Evolutionary conservation across 2,797 vertebrate genomes (phyloP).

Genomic region (Pteronotus mesoamericanus): DNA sequence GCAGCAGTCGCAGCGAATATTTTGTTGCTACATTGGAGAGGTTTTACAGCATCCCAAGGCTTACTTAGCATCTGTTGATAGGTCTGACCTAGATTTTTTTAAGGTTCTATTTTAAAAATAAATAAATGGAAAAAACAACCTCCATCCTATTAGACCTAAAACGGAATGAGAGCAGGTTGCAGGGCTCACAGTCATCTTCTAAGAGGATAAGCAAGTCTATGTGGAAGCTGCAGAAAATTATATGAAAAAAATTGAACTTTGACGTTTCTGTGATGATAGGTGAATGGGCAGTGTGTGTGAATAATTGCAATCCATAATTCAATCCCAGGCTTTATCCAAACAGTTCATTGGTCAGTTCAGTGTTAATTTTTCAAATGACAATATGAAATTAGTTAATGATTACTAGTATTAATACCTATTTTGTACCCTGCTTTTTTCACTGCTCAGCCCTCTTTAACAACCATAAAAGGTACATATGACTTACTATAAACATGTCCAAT

Average conservation of each 20-base stretch:
- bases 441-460: neutral
- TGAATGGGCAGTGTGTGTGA: neutral
- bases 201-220: neutral
- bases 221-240: neutral
- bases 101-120: neutral
- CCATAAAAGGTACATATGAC: neutral
- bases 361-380: neutral
- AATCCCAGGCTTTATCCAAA: neutral
- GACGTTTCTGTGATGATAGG: neutral
- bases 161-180: slow-evolving; percentile 32
- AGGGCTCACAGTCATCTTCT: neutral
- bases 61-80: neutral
- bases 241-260: neutral
- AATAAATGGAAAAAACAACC: neutral
- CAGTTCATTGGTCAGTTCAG: neutral
- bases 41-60: neutral
- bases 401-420: neutral
- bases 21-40: neutral
- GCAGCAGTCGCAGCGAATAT: neutral
- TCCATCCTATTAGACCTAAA: neutral
- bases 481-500: neutral
- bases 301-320: neutral
- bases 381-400: neutral
- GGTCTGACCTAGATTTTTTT: neutral
- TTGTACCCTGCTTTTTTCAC: neutral